Evolutionary conservation across 2,797 vertebrate genomes (phyloP), one percentile per base, ranked within the genome.

Genomic region (Brachyalestes nurse): DNA sequence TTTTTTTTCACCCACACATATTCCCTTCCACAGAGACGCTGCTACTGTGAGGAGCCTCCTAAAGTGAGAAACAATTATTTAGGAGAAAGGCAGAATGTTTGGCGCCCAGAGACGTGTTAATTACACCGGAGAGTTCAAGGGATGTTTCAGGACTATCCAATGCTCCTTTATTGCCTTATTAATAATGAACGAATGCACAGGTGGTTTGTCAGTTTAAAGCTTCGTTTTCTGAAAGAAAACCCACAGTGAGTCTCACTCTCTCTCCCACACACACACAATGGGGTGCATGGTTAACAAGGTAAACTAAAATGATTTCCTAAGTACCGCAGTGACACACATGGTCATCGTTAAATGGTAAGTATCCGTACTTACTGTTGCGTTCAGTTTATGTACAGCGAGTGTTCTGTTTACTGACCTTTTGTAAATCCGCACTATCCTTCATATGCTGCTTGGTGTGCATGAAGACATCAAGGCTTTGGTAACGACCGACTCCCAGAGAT

Each of bases 151-250:
- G 87, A 79, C 87, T 90, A 84, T 92, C 91, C 89, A 88, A 90
- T 79, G 72, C 55, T 82, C 86, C 88, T 89, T 93, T 90, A 90
- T 88, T 83, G 86, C 85, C 90, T 91, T 91, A 93, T 95, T 94
- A 94, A 94, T 93, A 94, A 92, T 93, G 91, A 91, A 93, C 89
- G 89, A 89, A 92, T 88, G 85, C 83, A 88, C 90, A 92, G 92
- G 92, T 93, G 86, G 90, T 88, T 90, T 89, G 89, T 91, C 87
- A 85, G 85, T 51, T 58, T 75, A 34, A 79, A 83, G 82, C 79
- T 88, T 89, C 80, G 85, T 77, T 90, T 84, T 84, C 77, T 64
- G 83, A 88, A 83, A 25, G 42, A 82, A 86, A 86, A 53, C 38
- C 84, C 12, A n/a, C 58, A 78, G 53, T 69, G 71, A 84, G 62